These are phyloP conservation scores for Datnioides undecimradiatus DNA, from an alignment of 2,113 vertebrate species.

Conservation along the genomic window DNA sequence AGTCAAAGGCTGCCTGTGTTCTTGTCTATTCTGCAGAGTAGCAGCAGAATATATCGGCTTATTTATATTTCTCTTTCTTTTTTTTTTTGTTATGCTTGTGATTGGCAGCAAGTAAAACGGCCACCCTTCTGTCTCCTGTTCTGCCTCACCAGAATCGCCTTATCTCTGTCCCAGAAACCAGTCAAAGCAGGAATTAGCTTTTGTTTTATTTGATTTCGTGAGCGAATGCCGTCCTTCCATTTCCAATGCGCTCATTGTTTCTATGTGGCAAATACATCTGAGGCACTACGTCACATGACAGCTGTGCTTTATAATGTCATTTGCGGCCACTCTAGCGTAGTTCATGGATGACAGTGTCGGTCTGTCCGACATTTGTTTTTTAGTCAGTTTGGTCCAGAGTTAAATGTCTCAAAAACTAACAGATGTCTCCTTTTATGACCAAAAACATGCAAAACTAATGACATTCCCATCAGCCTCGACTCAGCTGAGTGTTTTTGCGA, in stretches of 20 bases:
- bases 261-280: background rate
- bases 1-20: constrained; percentile 42
- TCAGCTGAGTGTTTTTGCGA: no score
- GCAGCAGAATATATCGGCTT: constrained; percentile 9
- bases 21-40: constrained; percentile 30
- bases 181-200: constrained; percentile 30
- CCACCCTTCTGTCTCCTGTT: constrained; percentile 19
- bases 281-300: background rate
- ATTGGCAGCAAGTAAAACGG: constrained; percentile 20
- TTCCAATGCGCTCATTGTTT: background rate
- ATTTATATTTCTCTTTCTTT: no score
- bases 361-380: background rate
- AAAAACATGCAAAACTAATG: background rate
- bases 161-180: constrained; percentile 43
- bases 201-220: constrained; percentile 25
- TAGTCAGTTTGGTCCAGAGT: background rate
- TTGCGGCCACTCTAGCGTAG: background rate
- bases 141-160: constrained; percentile 30
- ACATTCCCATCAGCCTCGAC: no score
- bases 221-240: constrained; percentile 1
- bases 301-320: background rate
- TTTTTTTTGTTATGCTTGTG: background rate
- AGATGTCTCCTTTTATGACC: background rate
- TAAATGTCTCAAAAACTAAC: background rate
- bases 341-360: background rate